Percentiles rank a stretch among this genome's conserved stretches.
phyloP scores from a whole-genome alignment of 1,140 invertebrate species.

The Acyrthosiphon pisum region DNA sequence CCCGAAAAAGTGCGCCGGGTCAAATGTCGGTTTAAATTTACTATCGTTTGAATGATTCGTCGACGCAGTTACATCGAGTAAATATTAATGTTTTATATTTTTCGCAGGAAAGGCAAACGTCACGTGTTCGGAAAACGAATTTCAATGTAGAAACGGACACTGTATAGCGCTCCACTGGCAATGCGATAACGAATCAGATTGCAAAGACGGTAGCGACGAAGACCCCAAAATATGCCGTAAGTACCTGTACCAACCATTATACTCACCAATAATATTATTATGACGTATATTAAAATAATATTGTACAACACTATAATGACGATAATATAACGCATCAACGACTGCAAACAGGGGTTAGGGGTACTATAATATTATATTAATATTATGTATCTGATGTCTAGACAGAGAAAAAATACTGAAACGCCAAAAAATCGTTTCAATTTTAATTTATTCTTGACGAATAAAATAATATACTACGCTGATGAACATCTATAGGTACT shows the following conservation, averaged over 20 bases:
- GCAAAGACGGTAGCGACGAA: conserved; percentile 78
- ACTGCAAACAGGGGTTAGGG: no score
- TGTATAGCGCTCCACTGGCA: conserved; percentile 81
- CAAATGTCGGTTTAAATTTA: neutral
- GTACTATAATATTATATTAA: no score
- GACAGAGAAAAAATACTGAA: neutral
- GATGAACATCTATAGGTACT: neutral
- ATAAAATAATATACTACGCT: neutral
- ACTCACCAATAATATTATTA: no score
- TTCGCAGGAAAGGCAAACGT: conserved; percentile 67
- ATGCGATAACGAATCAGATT: conserved; percentile 80
- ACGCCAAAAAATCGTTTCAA: neutral
- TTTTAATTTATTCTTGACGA: neutral
- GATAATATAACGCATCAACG: neutral
- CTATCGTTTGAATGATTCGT: neutral
- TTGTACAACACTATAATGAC: neutral
- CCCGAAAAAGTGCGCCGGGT: neutral
- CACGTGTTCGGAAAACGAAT: conserved; percentile 72
- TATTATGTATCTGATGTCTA: neutral
- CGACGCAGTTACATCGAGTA: neutral
- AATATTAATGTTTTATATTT: conserved; percentile 58
- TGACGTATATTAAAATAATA: neutral
- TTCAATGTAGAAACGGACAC: conserved; percentile 74
- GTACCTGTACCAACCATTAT: conserved; percentile 63
- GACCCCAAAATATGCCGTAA: conserved; percentile 72